phyloP scores from a whole-genome alignment of 2,113 vertebrate species.

The Brachirus orientalis region DNA sequence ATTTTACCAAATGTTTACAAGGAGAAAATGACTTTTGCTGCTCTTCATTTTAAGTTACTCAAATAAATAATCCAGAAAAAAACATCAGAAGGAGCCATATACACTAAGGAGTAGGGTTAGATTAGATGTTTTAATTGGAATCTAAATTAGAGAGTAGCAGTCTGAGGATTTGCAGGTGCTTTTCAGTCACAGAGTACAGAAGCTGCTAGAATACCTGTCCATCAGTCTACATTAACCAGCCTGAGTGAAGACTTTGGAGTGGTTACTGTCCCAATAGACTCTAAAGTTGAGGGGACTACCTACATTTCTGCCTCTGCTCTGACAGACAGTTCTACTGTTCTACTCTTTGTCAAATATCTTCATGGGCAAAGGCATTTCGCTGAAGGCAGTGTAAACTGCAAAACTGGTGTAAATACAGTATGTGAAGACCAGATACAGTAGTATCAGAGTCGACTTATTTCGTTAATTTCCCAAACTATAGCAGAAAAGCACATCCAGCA shows the following conservation, averaged over 20 bases:
- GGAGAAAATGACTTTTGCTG: conserved; percentile 38
- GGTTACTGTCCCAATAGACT: conserved; percentile 48
- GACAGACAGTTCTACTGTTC: conserved; percentile 69
- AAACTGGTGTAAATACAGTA: conserved; percentile 51
- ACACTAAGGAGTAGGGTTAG: too few relatives aligned
- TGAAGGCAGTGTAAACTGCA: conserved; percentile 56
- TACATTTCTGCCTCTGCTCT: conserved; percentile 50
- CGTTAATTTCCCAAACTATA: conserved; percentile 18
- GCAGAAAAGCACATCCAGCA: conserved; percentile 22
- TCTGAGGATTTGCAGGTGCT: conserved; percentile 36
- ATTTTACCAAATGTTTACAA: conserved; percentile 61
- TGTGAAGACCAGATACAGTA: conserved; percentile 35
- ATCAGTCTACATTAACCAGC: conserved; percentile 27
- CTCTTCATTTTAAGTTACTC: conserved; percentile 40
- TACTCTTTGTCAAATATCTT: conserved; percentile 73
- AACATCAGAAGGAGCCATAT: too few relatives aligned
- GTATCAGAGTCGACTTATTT: conserved; percentile 48
- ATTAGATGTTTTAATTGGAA: conserved; percentile 5
- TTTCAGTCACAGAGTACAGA: conserved; percentile 37
- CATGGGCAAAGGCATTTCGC: conserved; percentile 38
- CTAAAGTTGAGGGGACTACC: conserved; percentile 54
- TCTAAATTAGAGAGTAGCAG: conserved; percentile 4
- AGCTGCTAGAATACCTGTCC: conserved; percentile 41
- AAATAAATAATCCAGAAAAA: conserved; percentile 7
- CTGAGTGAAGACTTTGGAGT: conserved; percentile 50